Conservation (phyloP, 2,888 invertebrate species). For the Eupithecia pulchellata region DNA sequence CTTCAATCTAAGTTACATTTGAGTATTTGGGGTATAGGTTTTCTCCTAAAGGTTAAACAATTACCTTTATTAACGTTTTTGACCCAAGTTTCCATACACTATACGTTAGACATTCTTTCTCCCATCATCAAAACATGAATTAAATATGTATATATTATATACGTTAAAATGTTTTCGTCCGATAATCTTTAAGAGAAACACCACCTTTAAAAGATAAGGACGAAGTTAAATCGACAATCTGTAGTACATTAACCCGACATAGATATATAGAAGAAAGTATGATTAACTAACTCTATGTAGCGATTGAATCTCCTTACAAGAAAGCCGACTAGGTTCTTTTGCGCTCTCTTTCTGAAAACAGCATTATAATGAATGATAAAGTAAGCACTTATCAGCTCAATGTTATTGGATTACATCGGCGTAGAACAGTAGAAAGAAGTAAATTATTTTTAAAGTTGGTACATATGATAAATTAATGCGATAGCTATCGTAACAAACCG, state of each 20-base stretch:
- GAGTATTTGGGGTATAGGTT: not conserved
- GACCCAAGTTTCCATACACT: not conserved
- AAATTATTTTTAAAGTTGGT: conserved; percentile 29
- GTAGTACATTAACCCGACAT: not conserved
- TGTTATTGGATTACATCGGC: conserved; percentile 48
- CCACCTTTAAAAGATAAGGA: not conserved
- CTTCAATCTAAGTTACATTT: not conserved
- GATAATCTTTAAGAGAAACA: not conserved
- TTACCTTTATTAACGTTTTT: not conserved
- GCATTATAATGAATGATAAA: conserved; percentile 46
- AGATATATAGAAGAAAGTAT: conserved; percentile 16
- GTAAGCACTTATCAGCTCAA: conserved; percentile 53
- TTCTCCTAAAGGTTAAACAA: not conserved
- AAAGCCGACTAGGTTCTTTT: conserved; percentile 52
- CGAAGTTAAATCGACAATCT: not conserved
- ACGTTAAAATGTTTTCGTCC: not conserved
- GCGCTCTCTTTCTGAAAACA: conserved; percentile 55
- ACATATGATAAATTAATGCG: conserved; percentile 21
- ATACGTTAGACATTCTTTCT: not conserved
- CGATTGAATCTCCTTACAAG: conserved; percentile 54
- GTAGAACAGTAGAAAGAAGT: conserved; percentile 24
- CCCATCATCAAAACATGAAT: not conserved
- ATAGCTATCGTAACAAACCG: not conserved
- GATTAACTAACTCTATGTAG: conserved; percentile 51
- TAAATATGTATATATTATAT: not conserved